A percentile compares a stretch with the other conserved stretches of the same genome.
These are phyloP conservation scores for Tetanocera ferruginea DNA, from an alignment of 2,888 invertebrate genomes.

Conservation along the genomic window DNA sequence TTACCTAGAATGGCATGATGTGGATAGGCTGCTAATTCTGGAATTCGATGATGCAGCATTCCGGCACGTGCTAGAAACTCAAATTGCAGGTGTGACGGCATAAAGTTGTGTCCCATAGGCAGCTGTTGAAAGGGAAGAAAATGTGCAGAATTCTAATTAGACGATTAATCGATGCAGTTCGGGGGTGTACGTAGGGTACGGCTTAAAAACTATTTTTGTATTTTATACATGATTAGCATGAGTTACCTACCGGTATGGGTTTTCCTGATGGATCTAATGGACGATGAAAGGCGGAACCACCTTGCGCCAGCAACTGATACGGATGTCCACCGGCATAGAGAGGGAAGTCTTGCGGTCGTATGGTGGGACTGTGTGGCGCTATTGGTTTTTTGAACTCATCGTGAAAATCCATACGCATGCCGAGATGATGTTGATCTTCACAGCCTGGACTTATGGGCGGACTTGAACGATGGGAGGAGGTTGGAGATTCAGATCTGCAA, in stretches of 20 bases:
- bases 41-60: constrained; percentile 91
- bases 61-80: constrained; percentile 94
- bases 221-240: neutral
- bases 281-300: constrained; percentile 73
- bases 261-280: constrained; percentile 71
- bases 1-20: constrained; percentile 88
- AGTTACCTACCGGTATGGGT: constrained; percentile 66
- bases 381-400: constrained; percentile 70
- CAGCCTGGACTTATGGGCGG: constrained; percentile 90
- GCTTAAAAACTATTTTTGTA: constrained; percentile 11
- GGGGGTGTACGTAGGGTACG: constrained; percentile 34
- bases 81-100: constrained; percentile 72
- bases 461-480: constrained; percentile 79
- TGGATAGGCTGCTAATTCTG: constrained; percentile 82
- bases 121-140: constrained; percentile 55
- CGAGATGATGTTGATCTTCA: constrained; percentile 75
- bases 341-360: constrained; percentile 68
- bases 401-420: constrained; percentile 71
- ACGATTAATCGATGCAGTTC: neutral
- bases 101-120: constrained; percentile 71
- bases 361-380: constrained; percentile 68
- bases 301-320: constrained; percentile 71
- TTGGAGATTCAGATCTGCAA: constrained; percentile 69
- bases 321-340: constrained; percentile 71
- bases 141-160: constrained; percentile 17